phyloP scores from a whole-genome alignment of 1,140 invertebrate species.

The Ditylenchus dipsaci region DNA sequence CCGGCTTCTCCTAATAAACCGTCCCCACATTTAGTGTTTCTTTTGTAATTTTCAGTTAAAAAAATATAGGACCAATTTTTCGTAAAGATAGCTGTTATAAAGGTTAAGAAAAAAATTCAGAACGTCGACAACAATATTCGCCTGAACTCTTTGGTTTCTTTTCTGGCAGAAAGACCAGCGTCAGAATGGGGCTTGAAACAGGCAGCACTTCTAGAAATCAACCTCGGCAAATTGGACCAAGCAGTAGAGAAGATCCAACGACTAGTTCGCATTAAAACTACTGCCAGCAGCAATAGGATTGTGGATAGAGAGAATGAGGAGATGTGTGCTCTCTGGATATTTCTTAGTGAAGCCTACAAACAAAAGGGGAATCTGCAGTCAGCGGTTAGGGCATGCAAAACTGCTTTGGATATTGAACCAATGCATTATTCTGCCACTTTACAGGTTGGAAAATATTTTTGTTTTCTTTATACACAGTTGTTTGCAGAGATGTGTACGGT shows the following conservation, averaged over 20 bases:
- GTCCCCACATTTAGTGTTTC: too few species aligned
- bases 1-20: too few species aligned
- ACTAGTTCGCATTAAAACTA: conserved; percentile 25
- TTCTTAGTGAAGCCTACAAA: conserved; percentile 37
- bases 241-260: conserved; percentile 39
- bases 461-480: not conserved
- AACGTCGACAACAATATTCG: conserved; percentile 14
- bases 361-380: conserved; percentile 44
- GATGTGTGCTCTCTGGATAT: conserved; percentile 25
- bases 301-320: not conserved
- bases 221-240: conserved; percentile 26
- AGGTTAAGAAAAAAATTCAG: too few species aligned
- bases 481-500: not conserved
- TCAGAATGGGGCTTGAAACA: conserved; percentile 34
- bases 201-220: conserved; percentile 29
- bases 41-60: too few species aligned
- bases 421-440: conserved; percentile 17
- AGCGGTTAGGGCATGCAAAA: conserved; percentile 34
- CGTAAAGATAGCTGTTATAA: too few species aligned
- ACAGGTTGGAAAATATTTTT: conserved; percentile 19
- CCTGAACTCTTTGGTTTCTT: not conserved
- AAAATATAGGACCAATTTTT: too few species aligned
- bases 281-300: not conserved
- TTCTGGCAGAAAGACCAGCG: conserved; percentile 20
- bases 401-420: conserved; percentile 33